phyloP scores from a whole-genome alignment of 2,888 invertebrate species.

The Leptinotarsa rubiginosa region DNA sequence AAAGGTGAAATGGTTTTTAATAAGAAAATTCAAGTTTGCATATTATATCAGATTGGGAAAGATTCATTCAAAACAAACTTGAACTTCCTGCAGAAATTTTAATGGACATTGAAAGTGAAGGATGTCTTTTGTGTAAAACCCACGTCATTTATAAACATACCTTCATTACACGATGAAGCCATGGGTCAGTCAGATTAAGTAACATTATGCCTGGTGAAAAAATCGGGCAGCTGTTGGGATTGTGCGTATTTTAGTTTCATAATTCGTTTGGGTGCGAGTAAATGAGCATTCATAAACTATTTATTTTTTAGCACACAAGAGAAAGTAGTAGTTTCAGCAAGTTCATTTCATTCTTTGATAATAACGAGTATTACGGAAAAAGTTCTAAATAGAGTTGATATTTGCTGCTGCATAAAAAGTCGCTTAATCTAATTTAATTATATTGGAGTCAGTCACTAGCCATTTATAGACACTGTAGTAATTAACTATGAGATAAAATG shows the following conservation, averaged over 20 bases:
- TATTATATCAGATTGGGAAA: no score
- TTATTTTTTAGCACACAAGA: not conserved
- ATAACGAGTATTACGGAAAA: not conserved
- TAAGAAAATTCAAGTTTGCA: no score
- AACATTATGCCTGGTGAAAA: not conserved
- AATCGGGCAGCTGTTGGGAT: not conserved
- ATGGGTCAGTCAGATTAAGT: not conserved
- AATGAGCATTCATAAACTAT: constrained; percentile 8
- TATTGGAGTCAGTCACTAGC: no score
- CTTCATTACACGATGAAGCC: not conserved
- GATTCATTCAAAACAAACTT: not conserved
- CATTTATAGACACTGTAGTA: no score
- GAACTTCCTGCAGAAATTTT: not conserved
- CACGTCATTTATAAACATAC: not conserved
- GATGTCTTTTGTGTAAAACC: not conserved
- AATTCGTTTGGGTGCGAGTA: not conserved
- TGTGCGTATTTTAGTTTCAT: constrained; percentile 8
- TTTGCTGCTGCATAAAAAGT: no score
- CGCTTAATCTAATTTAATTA: no score
- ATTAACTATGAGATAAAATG: no score
- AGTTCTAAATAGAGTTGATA: not conserved
- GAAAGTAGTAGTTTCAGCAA: not conserved
- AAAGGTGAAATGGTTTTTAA: no score
- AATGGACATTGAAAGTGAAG: not conserved
- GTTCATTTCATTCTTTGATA: not conserved